Evolutionary conservation across 2,888 invertebrate species (phyloP).

Genomic region (Nemotelus nigrinus): DNA sequence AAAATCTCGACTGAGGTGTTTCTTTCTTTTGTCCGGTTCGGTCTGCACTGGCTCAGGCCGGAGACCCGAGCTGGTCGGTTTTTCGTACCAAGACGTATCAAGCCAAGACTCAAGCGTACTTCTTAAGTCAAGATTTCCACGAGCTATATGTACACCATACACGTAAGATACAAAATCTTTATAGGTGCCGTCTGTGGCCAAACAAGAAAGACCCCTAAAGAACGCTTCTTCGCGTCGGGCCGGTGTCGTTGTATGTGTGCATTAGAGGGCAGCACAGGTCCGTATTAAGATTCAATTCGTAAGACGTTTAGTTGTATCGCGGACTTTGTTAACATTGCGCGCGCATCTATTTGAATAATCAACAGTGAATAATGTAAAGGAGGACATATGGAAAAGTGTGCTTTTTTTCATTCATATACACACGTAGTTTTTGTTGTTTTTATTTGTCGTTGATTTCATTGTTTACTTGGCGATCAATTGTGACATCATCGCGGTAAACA

Average conservation of each 20-base stretch:
- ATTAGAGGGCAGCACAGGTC: conserved; percentile 61
- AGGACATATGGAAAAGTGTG: conserved; percentile 41
- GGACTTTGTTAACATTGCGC: conserved; percentile 65
- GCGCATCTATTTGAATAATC: conserved; percentile 55
- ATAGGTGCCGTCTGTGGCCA: conserved; percentile 30
- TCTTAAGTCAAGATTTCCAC: conserved; percentile 7
- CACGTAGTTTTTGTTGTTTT: conserved; percentile 23
- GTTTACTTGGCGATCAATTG: conserved; percentile 41
- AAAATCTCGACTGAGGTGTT: conserved; percentile 32
- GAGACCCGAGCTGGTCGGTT: background rate
- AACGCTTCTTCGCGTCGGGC: conserved; percentile 34
- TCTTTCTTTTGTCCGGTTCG: conserved; percentile 21
- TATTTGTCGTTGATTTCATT: conserved; percentile 37
- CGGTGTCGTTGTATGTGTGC: conserved; percentile 21
- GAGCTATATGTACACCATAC: conserved; percentile 3
- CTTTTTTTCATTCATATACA: conserved; percentile 32
- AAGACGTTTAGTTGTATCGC: conserved; percentile 66
- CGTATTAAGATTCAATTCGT: conserved; percentile 64
- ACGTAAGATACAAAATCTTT: conserved; percentile 31
- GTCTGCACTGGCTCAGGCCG: conserved; percentile 17
- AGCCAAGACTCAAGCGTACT: conserved; percentile 12
- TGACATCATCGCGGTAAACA: conserved; percentile 34
- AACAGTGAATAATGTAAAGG: conserved; percentile 41
- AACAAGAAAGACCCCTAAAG: conserved; percentile 35
- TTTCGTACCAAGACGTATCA: conserved; percentile 19